Evolutionary conservation across 2,888 invertebrate genomes (phyloP), one percentile per base, ranked within the genome.

Genomic region (Nycteola revayana): DNA sequence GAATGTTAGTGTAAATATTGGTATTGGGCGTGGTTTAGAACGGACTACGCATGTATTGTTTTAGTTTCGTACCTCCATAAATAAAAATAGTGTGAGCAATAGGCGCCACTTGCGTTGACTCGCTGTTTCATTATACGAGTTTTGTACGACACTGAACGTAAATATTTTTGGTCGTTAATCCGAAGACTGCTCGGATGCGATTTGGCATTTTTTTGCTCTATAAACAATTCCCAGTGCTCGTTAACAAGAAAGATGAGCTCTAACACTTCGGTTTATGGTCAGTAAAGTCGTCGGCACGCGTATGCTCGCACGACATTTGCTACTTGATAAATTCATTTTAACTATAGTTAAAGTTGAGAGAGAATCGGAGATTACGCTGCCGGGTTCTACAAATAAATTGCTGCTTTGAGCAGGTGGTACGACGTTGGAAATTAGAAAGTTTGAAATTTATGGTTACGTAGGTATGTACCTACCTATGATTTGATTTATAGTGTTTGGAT

Each of bases 161-260:
- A 83, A 85, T 85, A 79, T 75, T 68, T 71, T 66, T 47, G 67
- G 68, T 70, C 68, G 70, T 81, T 83, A 73, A 78, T 75, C 56
- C 65, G 54, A 59, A 66, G 69, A 74, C 65, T 71, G 67, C 56
- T 57, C 52, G 59, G 66, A 62, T 52, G 67, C 61, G 63, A 70
- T 66, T 73, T 72, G 71, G 66, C 70, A 67, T 66, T 79, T 75
- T 83, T 84, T 86, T 81, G 77, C 67, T 79, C 82, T 74, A 84
- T 87, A 85, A 88, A 87, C 83, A 84, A 81, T 87, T 75, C 79
- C 49, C 59, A 54, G 50, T 51, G 79, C 49, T 82, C 87, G 83
- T 89, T 89, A 89, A 88, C 64, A 87, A 85, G 88, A 89, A 80
- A 86, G 84, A 89, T 88, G 88, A 79, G 81, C 83, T 80, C 75